phyloP scores from a whole-genome alignment of 2,113 vertebrate species.

The Eolophus roseicapilla region DNA sequence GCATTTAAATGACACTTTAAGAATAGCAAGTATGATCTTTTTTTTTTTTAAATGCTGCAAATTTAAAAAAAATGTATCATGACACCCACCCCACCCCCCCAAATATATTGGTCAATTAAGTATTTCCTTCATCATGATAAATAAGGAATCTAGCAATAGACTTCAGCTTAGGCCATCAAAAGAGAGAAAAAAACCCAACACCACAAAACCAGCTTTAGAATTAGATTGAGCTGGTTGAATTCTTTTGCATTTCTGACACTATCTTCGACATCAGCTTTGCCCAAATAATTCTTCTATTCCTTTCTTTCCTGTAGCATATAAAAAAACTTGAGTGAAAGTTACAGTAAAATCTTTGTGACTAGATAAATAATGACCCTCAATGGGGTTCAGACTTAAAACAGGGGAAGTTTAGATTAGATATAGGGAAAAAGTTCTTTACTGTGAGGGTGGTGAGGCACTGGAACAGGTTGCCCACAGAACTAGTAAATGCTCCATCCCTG shows the following conservation, averaged over 20 bases:
- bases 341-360: constrained; percentile 14
- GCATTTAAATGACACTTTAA: constrained; percentile 77
- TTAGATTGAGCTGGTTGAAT: neutral
- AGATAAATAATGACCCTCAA: constrained; percentile 9
- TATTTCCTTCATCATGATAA: constrained; percentile 42
- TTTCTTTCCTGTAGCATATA: neutral
- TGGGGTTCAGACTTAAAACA: too few relatives aligned
- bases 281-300: neutral
- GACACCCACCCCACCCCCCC: too few relatives aligned
- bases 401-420: too few relatives aligned
- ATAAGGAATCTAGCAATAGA: constrained; percentile 32
- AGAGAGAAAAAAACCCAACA: neutral
- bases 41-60: constrained; percentile 66
- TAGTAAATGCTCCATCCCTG: too few relatives aligned
- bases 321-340: neutral
- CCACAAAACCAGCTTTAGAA: neutral
- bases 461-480: too few relatives aligned
- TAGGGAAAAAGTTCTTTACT: too few relatives aligned
- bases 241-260: constrained; percentile 7
- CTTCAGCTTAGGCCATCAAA: constrained; percentile 28
- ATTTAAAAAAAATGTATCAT: constrained; percentile 70
- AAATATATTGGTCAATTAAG: constrained; percentile 54
- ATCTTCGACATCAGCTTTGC: neutral
- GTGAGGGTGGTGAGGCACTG: too few relatives aligned
- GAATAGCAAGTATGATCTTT: constrained; percentile 76